Conservation (phyloP, 2,797 vertebrate species). For the Eospalax fontanierii region DNA sequence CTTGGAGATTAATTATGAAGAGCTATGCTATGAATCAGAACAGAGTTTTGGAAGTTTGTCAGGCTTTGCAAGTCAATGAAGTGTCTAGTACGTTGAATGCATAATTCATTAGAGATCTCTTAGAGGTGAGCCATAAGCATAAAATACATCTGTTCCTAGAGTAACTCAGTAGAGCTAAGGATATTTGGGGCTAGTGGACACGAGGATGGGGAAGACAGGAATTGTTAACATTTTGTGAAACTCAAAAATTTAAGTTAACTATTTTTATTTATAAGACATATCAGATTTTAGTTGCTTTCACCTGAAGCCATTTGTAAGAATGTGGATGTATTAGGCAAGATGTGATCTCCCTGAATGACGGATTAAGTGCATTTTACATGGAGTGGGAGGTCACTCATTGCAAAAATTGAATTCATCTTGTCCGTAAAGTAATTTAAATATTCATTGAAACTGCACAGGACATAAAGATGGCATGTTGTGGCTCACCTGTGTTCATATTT, state of each 20-base stretch:
- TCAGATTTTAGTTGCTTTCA: slow-evolving; percentile 12
- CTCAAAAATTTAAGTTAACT: slow-evolving; percentile 8
- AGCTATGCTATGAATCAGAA: slow-evolving; percentile 47
- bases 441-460: background rate
- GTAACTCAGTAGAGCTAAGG: slow-evolving; percentile 3
- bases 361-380: background rate
- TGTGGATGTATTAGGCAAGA: background rate
- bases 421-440: background rate
- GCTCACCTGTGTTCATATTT: background rate
- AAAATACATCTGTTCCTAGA: background rate
- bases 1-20: slow-evolving; percentile 69
- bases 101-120: slow-evolving; percentile 22
- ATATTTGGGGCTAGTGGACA: background rate
- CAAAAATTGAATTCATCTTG: slow-evolving; percentile 27
- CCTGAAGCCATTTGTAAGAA: background rate
- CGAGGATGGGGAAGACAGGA: background rate
- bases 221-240: slow-evolving; percentile 24
- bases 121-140: background rate
- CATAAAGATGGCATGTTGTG: background rate
- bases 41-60: slow-evolving; percentile 50
- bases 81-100: slow-evolving; percentile 27
- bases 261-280: background rate
- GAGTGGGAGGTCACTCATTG: background rate
- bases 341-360: background rate
- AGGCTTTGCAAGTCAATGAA: slow-evolving; percentile 59